Conservation (phyloP, 1,140 invertebrate genomes). For the Proctacanthus coquilletti region DNA sequence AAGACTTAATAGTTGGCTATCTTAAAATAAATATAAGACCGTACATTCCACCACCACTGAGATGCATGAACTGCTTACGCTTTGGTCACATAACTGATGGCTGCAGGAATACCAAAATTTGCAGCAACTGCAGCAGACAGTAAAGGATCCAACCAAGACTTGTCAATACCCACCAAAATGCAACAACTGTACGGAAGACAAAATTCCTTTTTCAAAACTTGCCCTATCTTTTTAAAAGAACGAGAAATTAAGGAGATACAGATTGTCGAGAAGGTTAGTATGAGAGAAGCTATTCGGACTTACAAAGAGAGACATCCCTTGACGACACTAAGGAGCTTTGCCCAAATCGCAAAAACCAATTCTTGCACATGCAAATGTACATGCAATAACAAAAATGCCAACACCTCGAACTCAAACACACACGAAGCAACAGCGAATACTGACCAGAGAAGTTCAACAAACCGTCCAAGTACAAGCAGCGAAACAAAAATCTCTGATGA, state of each 20-base stretch:
- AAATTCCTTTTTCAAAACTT: not conserved
- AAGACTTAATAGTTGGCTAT: not conserved
- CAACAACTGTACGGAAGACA: not conserved
- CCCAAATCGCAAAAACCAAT: too few species aligned
- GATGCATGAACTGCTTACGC: not conserved
- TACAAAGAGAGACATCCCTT: conserved; percentile 1
- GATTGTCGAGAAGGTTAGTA: not conserved
- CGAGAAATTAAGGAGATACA: not conserved
- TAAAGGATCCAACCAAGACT: not conserved
- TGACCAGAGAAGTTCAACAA: too few species aligned
- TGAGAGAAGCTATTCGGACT: not conserved
- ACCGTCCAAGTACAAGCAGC: too few species aligned
- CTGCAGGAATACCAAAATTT: not conserved
- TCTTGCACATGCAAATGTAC: too few species aligned
- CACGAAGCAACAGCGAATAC: too few species aligned
- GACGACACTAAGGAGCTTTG: too few species aligned
- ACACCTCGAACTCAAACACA: too few species aligned
- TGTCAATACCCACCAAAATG: not conserved
- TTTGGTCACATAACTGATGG: not conserved
- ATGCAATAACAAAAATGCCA: too few species aligned
- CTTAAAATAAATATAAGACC: not conserved
- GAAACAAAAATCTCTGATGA: too few species aligned
- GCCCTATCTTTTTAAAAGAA: not conserved
- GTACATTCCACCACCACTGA: not conserved
- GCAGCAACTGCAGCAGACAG: not conserved